Base-by-base conservation (phyloP, 2,113 vertebrate genomes). In the Passerina amoena region DNA sequence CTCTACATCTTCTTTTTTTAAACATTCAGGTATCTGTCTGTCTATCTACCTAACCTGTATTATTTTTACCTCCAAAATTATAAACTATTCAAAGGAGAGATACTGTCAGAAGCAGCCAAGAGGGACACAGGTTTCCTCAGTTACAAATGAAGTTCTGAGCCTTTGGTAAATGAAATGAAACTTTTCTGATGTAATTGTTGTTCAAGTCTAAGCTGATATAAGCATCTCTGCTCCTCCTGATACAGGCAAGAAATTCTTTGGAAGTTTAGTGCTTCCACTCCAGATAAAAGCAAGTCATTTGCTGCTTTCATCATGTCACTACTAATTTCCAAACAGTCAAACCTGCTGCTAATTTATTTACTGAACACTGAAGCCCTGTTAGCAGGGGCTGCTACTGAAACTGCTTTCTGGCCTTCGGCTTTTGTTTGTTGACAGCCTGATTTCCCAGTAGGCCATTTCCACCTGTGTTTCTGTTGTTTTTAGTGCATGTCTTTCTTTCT, bases 341-440 rank as follows among this genome's bases (percentile, higher is more conserved):
- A 97, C 97, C 97, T 96, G 87, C 96, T 80, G 82, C 96, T 98
- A 97, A 98, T 98, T 98, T 98, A 98, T 98, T 98, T 98, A 97
- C 97, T 97, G 98, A 98, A 94, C 95, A 86, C 78, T 97, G 96
- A 96, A 96, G 97, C 98, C 97, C 95, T 96, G 87, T 87, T 95
- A 95, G 97, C 95, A 93, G 94, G 97, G 97, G 95, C 97, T 98
- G 97, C 97, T 86, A 94, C 97, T 96, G 97, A 97, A 92, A 97
- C 95, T 93, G 96, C 94, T 97, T 97, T 97, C 97, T 94, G 97
- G 97, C 97, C 97, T 97, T 97, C 91, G 97, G 98, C 98, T 98
- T 98, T 98, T 98, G 97, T 98, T 98, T 98, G 97, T 97, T 98
- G 98, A 98, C 98, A 98, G 98, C 94, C 98, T 98, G 97, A 98